Base-by-base conservation (phyloP, 2,888 invertebrate genomes). In the Philaethria dido region DNA sequence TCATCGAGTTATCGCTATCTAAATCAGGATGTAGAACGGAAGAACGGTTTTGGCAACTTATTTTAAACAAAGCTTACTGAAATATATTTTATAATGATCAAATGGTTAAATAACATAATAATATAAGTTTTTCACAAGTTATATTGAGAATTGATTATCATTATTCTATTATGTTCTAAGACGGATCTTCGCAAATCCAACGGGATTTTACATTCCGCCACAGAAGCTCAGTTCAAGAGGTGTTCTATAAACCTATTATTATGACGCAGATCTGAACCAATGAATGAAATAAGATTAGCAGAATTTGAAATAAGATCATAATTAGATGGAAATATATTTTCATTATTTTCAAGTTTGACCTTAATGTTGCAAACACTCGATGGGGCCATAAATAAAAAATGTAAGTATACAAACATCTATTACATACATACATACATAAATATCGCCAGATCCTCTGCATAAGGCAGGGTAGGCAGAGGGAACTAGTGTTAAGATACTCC, bases 201-300 rank as follows among this genome's bases (percentile, higher is more conserved):
- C 69, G 69, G 69, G 60, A 66, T 63, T 47, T n/a, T 39, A 48
- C 66, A 69, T 66, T 63, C 66, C 69, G 66, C 45, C 62, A 62
- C 66, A 69, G 66, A 66, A 69, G 66, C 66, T 63, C 48, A 55
- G 61, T 45, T 50, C 57, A 48, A 60, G 62, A 66, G 65, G 42
- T 69, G 69, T 54, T 52, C 66, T 60, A 59, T 47, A 66, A 66
- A 69, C 66, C 63, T 63, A 60, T 62, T 69, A 69, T 52, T 39
- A 66, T 9, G 48, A n/a, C n/a, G 18, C 11, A 45, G 16, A 45
- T n/a, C n/a, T n/a, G n/a, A n/a, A n/a, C 6, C 18, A 1, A 16
- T 45, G n/a, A 16, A 60, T 29, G 14, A 18, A 45, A 33, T 60
- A 45, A 45, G 29, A 29, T 45, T 60, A 11, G 14, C n/a, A n/a